Evolutionary conservation across 2,888 invertebrate genomes (phyloP).

Genomic region (Stenichneumon culpator): DNA sequence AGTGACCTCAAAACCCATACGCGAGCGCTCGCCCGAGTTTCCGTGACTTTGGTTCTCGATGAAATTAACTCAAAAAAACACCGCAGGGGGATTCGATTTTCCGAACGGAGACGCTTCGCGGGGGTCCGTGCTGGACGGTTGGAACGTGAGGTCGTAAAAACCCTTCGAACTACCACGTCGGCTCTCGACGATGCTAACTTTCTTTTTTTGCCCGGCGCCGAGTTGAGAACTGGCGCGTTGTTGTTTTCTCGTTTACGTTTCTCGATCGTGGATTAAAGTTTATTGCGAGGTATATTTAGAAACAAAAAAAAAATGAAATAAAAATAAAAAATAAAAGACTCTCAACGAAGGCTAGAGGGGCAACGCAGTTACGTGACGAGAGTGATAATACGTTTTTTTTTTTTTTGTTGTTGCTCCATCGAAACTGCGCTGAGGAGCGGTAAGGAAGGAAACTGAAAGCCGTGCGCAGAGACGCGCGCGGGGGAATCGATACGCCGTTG

Average conservation of each 20-base stretch:
- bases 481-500: conserved; percentile 61
- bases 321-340: background rate
- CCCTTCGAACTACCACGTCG: conserved; percentile 40
- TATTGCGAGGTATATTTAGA: background rate
- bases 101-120: conserved; percentile 30
- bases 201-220: background rate
- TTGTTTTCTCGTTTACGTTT: conserved; percentile 19
- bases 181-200: background rate
- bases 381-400: conserved; percentile 12
- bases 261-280: conserved; percentile 5
- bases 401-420: background rate
- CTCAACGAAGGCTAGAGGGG: background rate
- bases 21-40: background rate
- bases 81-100: background rate
- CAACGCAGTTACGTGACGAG: background rate
- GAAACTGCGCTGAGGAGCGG: conserved; percentile 18
- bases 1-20: conserved; percentile 53
- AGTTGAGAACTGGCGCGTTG: conserved; percentile 17
- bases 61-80: background rate
- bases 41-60: background rate
- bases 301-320: background rate
- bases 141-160: conserved; percentile 55
- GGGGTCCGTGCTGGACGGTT: conserved; percentile 27
- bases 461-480: conserved; percentile 45
- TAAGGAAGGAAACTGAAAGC: conserved; percentile 52